A percentile compares a stretch with the other conserved stretches of the same genome.
These are phyloP conservation scores for Vanessa tameamea DNA, from an alignment of 1,140 invertebrate species.

Conservation along the genomic window DNA sequence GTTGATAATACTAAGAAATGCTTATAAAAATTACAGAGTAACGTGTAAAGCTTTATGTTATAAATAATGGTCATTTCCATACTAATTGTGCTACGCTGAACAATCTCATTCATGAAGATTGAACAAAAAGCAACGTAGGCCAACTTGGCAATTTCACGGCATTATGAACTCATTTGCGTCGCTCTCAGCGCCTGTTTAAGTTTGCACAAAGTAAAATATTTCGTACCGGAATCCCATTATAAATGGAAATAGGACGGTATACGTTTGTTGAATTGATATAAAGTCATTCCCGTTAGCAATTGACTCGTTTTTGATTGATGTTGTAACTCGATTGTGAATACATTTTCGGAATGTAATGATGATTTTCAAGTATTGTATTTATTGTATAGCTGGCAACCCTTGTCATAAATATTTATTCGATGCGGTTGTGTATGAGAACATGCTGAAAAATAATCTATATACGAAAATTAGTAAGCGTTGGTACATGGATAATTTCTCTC, in stretches of 20 bases:
- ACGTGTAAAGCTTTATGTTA: conserved; percentile 7
- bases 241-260: conserved; percentile 42
- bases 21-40: conserved; percentile 11
- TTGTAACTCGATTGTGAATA: conserved; percentile 5
- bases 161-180: conserved; percentile 56
- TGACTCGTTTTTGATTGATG: conserved; percentile 27
- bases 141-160: conserved; percentile 44
- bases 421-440: too few species aligned
- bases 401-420: neutral
- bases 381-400: too few species aligned
- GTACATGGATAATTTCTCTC: too few species aligned
- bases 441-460: too few species aligned
- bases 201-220: conserved; percentile 51
- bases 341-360: neutral
- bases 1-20: neutral
- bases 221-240: conserved; percentile 41
- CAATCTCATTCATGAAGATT: conserved; percentile 34
- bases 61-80: conserved; percentile 26
- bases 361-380: too few species aligned
- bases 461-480: too few species aligned
- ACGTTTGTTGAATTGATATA: neutral
- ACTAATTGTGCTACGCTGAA: conserved; percentile 20
- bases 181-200: conserved; percentile 37
- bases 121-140: conserved; percentile 37
- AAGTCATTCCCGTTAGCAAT: conserved; percentile 9